Conservation (phyloP, 1,140 invertebrate species). For the Pantala flavescens region DNA sequence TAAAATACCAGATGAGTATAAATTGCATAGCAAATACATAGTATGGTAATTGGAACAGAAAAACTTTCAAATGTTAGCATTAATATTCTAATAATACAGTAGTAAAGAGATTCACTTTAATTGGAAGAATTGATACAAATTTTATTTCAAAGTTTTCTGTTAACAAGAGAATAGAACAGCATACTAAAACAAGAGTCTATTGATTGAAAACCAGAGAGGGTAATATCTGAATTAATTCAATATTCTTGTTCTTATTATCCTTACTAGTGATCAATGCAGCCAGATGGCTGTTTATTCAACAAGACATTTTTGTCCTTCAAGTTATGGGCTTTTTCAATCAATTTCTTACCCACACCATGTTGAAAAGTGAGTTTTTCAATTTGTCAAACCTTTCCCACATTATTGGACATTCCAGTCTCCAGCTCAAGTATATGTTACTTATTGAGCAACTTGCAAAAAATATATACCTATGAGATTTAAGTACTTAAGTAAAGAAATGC, state of each 20-base stretch:
- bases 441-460: not conserved
- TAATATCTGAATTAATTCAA: not conserved
- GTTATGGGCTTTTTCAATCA: too few species aligned
- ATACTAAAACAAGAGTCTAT: conserved; percentile 3
- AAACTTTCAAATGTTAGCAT: not conserved
- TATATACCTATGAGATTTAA: not conserved
- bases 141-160: not conserved
- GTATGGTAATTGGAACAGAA: not conserved
- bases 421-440: not conserved
- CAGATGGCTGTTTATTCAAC: not conserved
- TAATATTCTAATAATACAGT: not conserved
- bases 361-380: not conserved
- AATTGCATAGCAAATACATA: too few species aligned
- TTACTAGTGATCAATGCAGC: not conserved
- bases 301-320: not conserved
- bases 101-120: not conserved
- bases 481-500: not conserved
- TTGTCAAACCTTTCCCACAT: too few species aligned
- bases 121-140: not conserved
- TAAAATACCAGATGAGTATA: not conserved
- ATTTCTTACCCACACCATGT: too few species aligned
- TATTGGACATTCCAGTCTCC: not conserved
- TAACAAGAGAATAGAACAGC: not conserved
- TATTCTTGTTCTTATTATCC: not conserved
- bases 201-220: not conserved